Evolutionary conservation across 2,113 vertebrate genomes (phyloP).

Genomic region (Mormoops blainvillei): DNA sequence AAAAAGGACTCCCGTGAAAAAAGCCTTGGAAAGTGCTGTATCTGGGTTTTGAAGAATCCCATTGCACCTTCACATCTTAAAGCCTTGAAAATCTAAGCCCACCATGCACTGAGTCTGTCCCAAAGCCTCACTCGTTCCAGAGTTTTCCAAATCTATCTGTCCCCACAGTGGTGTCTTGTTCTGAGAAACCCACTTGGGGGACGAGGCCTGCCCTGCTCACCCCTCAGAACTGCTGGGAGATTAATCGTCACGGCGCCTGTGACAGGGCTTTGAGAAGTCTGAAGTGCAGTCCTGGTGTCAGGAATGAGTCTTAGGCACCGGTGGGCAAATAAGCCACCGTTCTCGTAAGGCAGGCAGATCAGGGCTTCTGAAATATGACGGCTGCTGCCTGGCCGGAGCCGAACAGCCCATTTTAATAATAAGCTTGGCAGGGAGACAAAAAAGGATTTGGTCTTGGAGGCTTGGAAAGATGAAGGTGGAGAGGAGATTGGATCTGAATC

Average conservation of each 20-base stretch:
- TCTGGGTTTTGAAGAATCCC: neutral
- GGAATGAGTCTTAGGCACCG: neutral
- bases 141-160: neutral
- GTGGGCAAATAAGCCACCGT: neutral
- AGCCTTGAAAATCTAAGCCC: neutral
- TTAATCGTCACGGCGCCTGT: accelerated
- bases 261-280: neutral
- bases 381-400: neutral
- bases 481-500: neutral
- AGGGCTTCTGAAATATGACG: neutral
- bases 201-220: accelerated
- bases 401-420: neutral
- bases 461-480: neutral
- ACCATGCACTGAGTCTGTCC: too few species aligned
- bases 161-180: neutral
- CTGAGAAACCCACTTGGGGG: neutral
- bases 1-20: neutral
- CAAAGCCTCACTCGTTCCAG: neutral
- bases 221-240: neutral
- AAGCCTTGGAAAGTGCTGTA: neutral
- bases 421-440: neutral
- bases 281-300: neutral
- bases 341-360: neutral
- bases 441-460: neutral
- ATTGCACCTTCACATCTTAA: accelerated